Base-by-base conservation (phyloP, 2,113 vertebrate species). In the zebrafish (Danio rerio) region DNA sequence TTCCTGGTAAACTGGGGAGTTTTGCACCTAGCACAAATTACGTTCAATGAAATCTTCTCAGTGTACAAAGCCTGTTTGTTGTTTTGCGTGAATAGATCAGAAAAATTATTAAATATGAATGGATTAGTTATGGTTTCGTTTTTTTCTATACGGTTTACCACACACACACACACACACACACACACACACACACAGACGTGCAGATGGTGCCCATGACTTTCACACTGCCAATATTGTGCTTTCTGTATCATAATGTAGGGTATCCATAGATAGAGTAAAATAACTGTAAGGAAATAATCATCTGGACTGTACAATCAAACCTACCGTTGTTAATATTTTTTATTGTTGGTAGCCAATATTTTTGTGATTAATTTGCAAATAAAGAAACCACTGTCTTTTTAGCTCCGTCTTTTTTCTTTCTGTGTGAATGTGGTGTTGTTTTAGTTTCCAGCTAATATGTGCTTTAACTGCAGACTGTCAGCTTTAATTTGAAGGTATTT, bases 281-380 rank as follows among this genome's bases (percentile, higher is more conserved):
- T 78, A 83, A 87, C 81, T 80, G 75, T 86, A 86, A 87, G 71
- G 83, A 86, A 85, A 86, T 80, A 80, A 84, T 87, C 81, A 84
- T 86, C 81, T 83, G 87, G 83, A 87, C 81, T 88, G 88, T 89
- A 90, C 89, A 90, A 88, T 89, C 87, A 88, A 87, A 83, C 81
- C 83, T 84, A 84, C 86, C 74, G 85, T 88, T 89, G 86, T 88
- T 89, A 85, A 88, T 87, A 86, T 89, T 89, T 89, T 89, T 87
- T 87, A 85, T 86, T 89, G 83, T 87, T 87, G 80, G 89, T 90
- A 90, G 87, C 86, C 88, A 88, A 88, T 89, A 88, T 89, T 89
- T 90, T 90, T 90, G 88, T 90, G 89, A 87, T 88, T 86, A 88
- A 88, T 88, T 90, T 89, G 71, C 87, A 88, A 89, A 89, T 88